Evolutionary conservation across 2,888 invertebrate species (phyloP).

Genomic region (Lycia hirtaria): DNA sequence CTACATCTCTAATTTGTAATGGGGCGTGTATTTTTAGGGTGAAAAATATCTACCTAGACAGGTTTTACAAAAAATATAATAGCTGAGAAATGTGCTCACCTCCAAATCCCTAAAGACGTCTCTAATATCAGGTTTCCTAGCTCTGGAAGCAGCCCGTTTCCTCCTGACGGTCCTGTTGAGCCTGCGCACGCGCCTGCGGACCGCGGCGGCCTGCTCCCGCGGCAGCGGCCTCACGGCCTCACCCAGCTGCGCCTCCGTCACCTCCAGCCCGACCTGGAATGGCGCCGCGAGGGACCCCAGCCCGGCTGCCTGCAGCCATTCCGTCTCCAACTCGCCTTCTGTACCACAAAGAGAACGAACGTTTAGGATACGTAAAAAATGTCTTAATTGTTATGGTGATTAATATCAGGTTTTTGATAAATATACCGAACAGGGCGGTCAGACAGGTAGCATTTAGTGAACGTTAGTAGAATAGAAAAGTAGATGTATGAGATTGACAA

Average conservation of each 20-base stretch:
- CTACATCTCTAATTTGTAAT: too few relatives aligned
- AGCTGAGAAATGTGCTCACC: conserved; percentile 57
- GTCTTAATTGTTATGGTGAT: not conserved
- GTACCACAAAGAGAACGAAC: conserved; percentile 47
- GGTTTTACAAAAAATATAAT: not conserved
- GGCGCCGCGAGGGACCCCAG: conserved; percentile 89
- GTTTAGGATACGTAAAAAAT: not conserved
- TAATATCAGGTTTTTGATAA: too few relatives aligned
- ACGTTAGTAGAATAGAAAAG: too few relatives aligned
- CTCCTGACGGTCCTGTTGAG: conserved; percentile 91
- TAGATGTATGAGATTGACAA: too few relatives aligned
- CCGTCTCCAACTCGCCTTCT: conserved; percentile 92
- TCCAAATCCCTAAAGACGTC: conserved; percentile 94
- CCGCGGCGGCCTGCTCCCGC: conserved; percentile 91
- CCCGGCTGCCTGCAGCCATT: conserved; percentile 91
- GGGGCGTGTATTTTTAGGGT: too few relatives aligned
- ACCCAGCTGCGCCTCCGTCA: conserved; percentile 87
- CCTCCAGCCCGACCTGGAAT: conserved; percentile 89
- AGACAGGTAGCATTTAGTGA: too few relatives aligned
- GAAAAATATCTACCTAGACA: too few relatives aligned
- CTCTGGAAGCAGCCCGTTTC: conserved; percentile 78
- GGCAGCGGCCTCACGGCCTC: conserved; percentile 87
- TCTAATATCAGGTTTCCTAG: conserved; percentile 92
- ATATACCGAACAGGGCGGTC: too few relatives aligned
- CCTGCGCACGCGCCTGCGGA: conserved; percentile 89